Evolutionary conservation across 2,888 invertebrate species (phyloP), one percentile per base, ranked within the genome.

Genomic region (Xestia rhomboidea): DNA sequence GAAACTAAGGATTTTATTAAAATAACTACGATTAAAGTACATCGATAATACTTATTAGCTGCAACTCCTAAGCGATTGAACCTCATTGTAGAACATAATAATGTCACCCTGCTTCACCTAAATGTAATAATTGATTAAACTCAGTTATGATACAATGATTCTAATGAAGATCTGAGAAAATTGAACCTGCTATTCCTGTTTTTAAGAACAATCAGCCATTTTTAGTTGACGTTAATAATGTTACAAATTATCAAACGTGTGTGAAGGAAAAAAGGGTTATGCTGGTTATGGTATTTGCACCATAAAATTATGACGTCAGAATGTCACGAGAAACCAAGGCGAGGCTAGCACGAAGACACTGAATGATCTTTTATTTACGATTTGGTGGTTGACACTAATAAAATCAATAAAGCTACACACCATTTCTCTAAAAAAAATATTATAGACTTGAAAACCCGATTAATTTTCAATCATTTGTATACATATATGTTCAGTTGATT

Each of bases 191-290:
- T 13, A 63, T 38, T 38, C 24, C 30, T 64, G 2, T 57, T 41
- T 69, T 68, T 64, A 46, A 34, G 8, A 66, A 66, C 15, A 76
- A n/a, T 67, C 21, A 41, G 24, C 41, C 0, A 7, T 41, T 44
- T 54, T 77, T 44, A 66, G 51, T n/a, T 27, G 44, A 51, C 62
- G 44, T 63, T 68, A 77, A 51, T 21, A 13, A 38, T 71, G 11
- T 41, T 38, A 66, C 27, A 24, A 38, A 63, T 77, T 69, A 63
- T 63, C 63, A 51, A 18, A 27, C 5, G 4, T 24, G n/a, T 70
- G 54, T 77, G 15, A 77, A 77, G 21, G 38, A 34, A 44, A 77
- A 77, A 30, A 44, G 27, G 41, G 30, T 76, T 41, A 51, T 24
- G 34, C 24, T 64, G 27, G 5, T n/a, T 30, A 62, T 18, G 41